Evolutionary conservation across 2,888 invertebrate genomes (phyloP).

Genomic region (Heteromyza rotundicornis): DNA sequence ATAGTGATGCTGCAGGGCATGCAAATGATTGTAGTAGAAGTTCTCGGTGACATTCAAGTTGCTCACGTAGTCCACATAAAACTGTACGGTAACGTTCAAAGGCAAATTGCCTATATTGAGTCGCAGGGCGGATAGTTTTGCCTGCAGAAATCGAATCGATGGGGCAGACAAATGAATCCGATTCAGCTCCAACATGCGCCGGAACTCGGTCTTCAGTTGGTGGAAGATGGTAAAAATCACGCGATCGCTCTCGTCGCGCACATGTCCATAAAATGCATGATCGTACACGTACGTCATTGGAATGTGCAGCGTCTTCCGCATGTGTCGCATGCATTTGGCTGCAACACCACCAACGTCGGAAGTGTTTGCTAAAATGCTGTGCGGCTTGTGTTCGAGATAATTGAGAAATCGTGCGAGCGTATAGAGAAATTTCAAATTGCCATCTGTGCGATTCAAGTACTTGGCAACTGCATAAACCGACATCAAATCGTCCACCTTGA

Average conservation of each 20-base stretch:
- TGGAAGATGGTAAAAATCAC: constrained; percentile 42
- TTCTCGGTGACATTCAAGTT: constrained; percentile 35
- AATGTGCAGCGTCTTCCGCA: constrained; percentile 47
- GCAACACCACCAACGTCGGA: constrained; percentile 21
- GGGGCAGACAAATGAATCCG: constrained; percentile 35
- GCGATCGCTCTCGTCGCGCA: constrained; percentile 38
- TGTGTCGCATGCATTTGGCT: constrained; percentile 44
- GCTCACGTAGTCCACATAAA: constrained; percentile 34
- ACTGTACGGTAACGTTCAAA: constrained; percentile 33
- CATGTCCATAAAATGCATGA: constrained; percentile 32
- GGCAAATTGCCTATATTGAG: constrained; percentile 52
- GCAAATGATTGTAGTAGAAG: constrained; percentile 47
- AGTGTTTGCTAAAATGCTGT: constrained; percentile 42
- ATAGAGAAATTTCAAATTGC: constrained; percentile 38
- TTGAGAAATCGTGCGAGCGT: constrained; percentile 43
- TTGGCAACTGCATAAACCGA: constrained; percentile 32
- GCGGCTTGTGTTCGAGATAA: constrained; percentile 39
- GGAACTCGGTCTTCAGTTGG: constrained; percentile 41
- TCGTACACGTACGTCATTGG: constrained; percentile 52
- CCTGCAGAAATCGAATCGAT: constrained; percentile 36
- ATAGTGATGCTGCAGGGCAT: constrained; percentile 42
- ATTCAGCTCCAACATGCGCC: constrained; percentile 35
- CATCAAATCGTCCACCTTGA: constrained; percentile 39
- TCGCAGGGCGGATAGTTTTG: constrained; percentile 39
- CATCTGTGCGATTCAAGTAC: constrained; percentile 36